phyloP scores from a whole-genome alignment of 2,888 invertebrate species.

The Mythimna vitellina region DNA sequence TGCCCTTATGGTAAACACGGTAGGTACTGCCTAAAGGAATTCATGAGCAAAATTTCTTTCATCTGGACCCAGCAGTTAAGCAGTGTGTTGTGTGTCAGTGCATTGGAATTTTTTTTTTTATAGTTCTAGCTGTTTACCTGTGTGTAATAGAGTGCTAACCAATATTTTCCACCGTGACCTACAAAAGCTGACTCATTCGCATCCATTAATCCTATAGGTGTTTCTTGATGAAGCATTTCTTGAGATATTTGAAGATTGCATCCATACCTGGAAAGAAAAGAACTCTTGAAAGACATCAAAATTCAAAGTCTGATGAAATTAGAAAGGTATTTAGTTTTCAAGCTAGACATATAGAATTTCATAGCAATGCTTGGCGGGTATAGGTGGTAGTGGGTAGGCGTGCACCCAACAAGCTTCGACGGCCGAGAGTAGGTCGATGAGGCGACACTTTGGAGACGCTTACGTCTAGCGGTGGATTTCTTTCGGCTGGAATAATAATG shows the following conservation, averaged over 20 bases:
- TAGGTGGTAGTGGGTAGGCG: too few species aligned
- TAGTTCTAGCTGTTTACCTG: conserved; percentile 72
- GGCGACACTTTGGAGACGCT: too few species aligned
- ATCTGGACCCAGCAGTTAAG: not conserved
- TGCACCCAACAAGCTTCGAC: too few species aligned
- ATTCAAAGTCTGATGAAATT: not conserved
- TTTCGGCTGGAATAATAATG: too few species aligned
- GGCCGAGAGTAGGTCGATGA: too few species aligned
- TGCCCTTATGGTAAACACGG: too few species aligned
- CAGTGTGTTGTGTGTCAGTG: not conserved
- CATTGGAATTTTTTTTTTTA: not conserved
- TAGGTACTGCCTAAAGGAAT: not conserved
- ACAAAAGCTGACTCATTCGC: conserved; percentile 87
- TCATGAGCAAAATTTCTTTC: not conserved
- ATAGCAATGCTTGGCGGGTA: too few species aligned
- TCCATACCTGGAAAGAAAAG: conserved; percentile 81
- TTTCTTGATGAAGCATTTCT: conserved; percentile 78
- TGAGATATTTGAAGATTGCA: conserved; percentile 86
- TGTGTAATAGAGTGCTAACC: conserved; percentile 86
- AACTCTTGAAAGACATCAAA: not conserved
- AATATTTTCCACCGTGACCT: conserved; percentile 87
- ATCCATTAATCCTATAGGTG: conserved; percentile 79
- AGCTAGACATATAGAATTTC: too few species aligned
- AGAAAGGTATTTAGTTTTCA: not conserved
- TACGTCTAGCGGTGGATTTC: too few species aligned